Evolutionary conservation across 2,113 vertebrate species (phyloP), one percentile per base, ranked within the genome.

Genomic region (Columbina picui): DNA sequence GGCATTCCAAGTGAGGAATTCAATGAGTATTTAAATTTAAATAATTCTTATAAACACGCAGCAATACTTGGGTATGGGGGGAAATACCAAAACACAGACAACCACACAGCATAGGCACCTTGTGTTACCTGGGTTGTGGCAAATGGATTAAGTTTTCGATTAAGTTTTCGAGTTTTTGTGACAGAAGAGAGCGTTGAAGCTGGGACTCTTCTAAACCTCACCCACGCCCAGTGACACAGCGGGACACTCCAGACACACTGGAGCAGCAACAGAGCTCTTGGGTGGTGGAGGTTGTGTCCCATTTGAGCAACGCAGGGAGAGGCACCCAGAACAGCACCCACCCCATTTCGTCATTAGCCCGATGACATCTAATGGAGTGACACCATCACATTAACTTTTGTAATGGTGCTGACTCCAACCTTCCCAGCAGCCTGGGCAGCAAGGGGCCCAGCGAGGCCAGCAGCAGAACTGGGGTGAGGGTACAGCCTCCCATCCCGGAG

Each of bases 111-210:
- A 0, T 3, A 17, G 38, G 74, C 25, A 18, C 30, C 2, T 45
- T 0, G 0, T 3, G 5, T 12, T 26, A 2, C 10, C 1, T 1
- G 16, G 17, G 15, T 4, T 19, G 6, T 5, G 16, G 21, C 11
- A 30, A n/a, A 26, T 2, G 15, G 53, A 16, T 55, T 39, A 9
- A n/a, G n/a, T n/a, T n/a, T n/a, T n/a, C n/a, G n/a, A n/a, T n/a
- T n/a, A n/a, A n/a, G n/a, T n/a, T n/a, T n/a, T n/a, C n/a, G n/a
- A n/a, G n/a, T n/a, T n/a, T n/a, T n/a, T 39, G 15, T 4, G 50
- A 6, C 15, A 38, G 43, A 57, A 23, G 22, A 19, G 19, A 32
- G 50, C 2, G 25, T n/a, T 25, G 52, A 73, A n/a, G 43, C 4
- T 21, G 10, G 3, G 7, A 29, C 32, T n/a, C 38, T 60, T 32